Conservation (phyloP, 2,113 vertebrate species). For the Aegotheles bennettii region DNA sequence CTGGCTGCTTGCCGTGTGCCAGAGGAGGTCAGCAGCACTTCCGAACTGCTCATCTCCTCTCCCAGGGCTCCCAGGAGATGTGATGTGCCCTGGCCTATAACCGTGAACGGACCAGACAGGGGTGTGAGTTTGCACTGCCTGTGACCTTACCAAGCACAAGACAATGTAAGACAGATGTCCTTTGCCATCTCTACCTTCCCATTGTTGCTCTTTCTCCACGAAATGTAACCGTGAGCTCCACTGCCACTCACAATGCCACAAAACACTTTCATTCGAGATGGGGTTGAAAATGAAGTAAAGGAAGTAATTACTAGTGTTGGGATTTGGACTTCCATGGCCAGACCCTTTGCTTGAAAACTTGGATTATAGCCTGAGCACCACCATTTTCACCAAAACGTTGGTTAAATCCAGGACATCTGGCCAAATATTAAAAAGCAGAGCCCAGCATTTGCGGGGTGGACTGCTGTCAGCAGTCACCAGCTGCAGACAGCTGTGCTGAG, state of each 20-base stretch:
- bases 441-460: not conserved
- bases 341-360: not conserved
- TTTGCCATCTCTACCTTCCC: not conserved
- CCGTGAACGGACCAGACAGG: not conserved
- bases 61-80: not conserved
- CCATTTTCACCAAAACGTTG: not conserved
- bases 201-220: not conserved
- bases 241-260: not conserved
- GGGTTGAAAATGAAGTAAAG: not conserved
- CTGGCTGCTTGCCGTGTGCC: not conserved
- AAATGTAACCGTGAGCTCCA: not conserved
- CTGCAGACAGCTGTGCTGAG: not conserved
- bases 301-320: not conserved
- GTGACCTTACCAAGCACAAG: not conserved
- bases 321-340: not conserved
- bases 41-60: not conserved
- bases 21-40: not conserved
- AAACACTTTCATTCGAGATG: not conserved
- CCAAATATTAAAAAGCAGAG: not conserved
- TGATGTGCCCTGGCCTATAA: not conserved
- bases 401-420: not conserved
- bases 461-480: not conserved
- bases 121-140: not conserved
- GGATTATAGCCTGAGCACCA: not conserved
- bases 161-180: not conserved